These are phyloP conservation scores for Danionella dracula DNA, from an alignment of 2,797 vertebrate species.

Conservation along the genomic window DNA sequence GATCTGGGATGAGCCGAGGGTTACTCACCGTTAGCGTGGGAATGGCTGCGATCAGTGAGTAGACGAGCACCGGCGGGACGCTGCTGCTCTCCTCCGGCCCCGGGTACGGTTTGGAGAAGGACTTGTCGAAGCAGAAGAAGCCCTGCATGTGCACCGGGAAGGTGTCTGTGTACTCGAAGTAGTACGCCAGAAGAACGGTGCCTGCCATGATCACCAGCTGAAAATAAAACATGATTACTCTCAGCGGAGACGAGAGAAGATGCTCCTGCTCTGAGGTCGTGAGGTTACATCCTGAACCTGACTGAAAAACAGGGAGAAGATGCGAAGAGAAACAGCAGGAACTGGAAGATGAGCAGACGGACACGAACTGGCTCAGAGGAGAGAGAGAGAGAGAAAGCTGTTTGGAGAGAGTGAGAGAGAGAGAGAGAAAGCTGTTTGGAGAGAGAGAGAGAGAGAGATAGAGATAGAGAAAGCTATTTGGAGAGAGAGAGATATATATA, in stretches of 20 bases:
- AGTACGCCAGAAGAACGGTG: conserved; percentile 74
- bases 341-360: conserved; percentile 5
- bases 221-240: conserved; percentile 54
- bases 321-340: conserved; percentile 9
- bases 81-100: conserved; percentile 73
- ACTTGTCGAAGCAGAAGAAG: conserved; percentile 77
- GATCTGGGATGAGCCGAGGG: too few species aligned
- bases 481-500: too few species aligned
- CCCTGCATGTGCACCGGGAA: conserved; percentile 77
- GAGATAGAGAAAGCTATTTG: too few species aligned
- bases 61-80: conserved; percentile 70
- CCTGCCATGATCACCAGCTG: conserved; percentile 77
- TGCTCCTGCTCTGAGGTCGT: conserved; percentile 26
- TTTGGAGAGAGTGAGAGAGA: too few species aligned
- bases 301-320: conserved; percentile 14
- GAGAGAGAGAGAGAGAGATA: background rate
- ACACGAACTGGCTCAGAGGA: conserved; percentile 13
- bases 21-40: conserved; percentile 72
- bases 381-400: background rate
- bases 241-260: conserved; percentile 34
- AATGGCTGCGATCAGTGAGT: conserved; percentile 70
- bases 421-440: too few species aligned
- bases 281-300: conserved; percentile 22
- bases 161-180: conserved; percentile 79
- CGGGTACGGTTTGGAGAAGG: conserved; percentile 76